Base-by-base conservation (phyloP, 2,113 vertebrate genomes). In the Amphilophus citrinellus region DNA sequence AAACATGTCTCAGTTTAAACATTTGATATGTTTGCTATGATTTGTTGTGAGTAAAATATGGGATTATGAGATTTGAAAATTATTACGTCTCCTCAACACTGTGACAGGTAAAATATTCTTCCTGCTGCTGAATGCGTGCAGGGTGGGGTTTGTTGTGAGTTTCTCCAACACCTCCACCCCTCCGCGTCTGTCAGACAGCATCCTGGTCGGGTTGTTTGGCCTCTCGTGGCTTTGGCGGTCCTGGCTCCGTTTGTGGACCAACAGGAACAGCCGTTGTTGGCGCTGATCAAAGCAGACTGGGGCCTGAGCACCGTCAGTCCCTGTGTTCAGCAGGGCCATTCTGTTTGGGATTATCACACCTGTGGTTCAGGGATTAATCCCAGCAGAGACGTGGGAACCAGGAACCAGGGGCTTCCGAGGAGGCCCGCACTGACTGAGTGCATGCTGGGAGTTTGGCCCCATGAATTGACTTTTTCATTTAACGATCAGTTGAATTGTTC, bases 311-410 rank as follows among this genome's bases (percentile, higher is more conserved):
- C 86, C 88, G 86, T 91, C 93, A 90, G 76, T 42, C 82, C 87
- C 83, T 44, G 81, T 77, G 84, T 84, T 91, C 89, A 90, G 89
- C 86, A 77, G 79, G n/a, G 10, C 84, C 89, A 85, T 92, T 89
- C 88, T 86, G 92, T 92, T 86, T 80, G 87, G 91, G 94, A 95
- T 96, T 95, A 95, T 93, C 94, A 95, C 95, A 95, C 95, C 93
- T 95, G 87, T 56, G 87, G 95, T 95, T 95, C 95, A 95, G 93
- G 90, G 94, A 93, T 94, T 94, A 95, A 95, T 92, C 93, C 91
- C 83, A 76, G 58, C 80, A 80, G 47, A 93, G 94, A 94, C 94
- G 92, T 94, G 92, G 92, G 95, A 95, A 94, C 93, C 62, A 76
- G 86, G 80, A 62, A 50, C 82, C 24, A 60, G 27, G 65, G 83